These are phyloP conservation scores for Elymnias hypermnestra DNA, from an alignment of 1,140 invertebrate genomes.

Conservation along the genomic window DNA sequence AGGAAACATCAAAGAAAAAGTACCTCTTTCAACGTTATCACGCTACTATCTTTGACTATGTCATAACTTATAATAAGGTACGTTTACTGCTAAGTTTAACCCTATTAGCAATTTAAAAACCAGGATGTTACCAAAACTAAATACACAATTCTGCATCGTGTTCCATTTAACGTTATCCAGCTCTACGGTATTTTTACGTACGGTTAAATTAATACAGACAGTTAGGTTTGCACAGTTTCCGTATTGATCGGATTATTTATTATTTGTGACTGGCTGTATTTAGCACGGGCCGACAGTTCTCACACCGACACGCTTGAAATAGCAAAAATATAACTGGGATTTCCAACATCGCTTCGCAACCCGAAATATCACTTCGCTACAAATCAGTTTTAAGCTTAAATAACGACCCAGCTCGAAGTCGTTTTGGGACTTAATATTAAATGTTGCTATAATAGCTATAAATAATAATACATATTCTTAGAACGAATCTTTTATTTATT, in stretches of 20 bases:
- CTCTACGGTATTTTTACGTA: neutral
- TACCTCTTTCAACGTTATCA: too few relatives aligned
- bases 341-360: neutral
- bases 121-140: too few relatives aligned
- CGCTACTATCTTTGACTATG: too few relatives aligned
- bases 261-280: slow-evolving; percentile 6
- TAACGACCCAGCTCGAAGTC: neutral
- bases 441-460: too few relatives aligned
- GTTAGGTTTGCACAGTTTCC: slow-evolving; percentile 5
- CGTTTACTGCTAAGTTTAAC: too few relatives aligned
- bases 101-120: too few relatives aligned
- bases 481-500: too few relatives aligned
- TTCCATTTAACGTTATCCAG: too few relatives aligned
- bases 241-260: slow-evolving; percentile 18
- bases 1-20: too few relatives aligned
- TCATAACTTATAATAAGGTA: too few relatives aligned
- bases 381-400: neutral
- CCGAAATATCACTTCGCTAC: neutral
- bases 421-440: neutral
- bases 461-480: too few relatives aligned
- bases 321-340: neutral
- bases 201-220: slow-evolving; percentile 4
- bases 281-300: slow-evolving; percentile 1
- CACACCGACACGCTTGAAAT: slow-evolving; percentile 1
- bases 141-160: too few relatives aligned